These are phyloP conservation scores for Trichopoda pennipes DNA, from an alignment of 2,888 invertebrate species.

Conservation along the genomic window DNA sequence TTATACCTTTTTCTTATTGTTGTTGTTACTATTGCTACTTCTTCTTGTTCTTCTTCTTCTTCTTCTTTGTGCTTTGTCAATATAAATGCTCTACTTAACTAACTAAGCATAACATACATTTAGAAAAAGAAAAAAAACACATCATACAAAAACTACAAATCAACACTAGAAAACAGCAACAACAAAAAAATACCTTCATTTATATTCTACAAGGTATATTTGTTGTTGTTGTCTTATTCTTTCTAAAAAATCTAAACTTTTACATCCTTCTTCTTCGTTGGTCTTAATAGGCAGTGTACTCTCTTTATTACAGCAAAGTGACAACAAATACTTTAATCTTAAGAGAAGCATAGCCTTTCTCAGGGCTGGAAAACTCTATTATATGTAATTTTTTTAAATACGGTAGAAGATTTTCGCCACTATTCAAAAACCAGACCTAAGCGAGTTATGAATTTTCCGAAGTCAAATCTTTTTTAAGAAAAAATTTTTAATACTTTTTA, in stretches of 20 bases:
- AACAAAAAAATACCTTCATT: constrained; percentile 40
- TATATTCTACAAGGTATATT: constrained; percentile 48
- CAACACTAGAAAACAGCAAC: constrained; percentile 29
- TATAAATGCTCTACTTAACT: constrained; percentile 68
- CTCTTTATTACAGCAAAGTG: constrained; percentile 12
- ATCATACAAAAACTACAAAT: constrained; percentile 11
- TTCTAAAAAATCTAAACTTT: constrained; percentile 59
- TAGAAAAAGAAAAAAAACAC: constrained; percentile 11
- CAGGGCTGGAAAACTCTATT: too few relatives aligned
- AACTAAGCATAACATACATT: constrained; percentile 65
- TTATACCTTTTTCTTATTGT: neutral
- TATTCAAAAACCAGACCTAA: too few relatives aligned
- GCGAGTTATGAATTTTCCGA: too few relatives aligned
- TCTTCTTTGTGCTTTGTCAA: constrained; percentile 55
- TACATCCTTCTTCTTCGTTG: constrained; percentile 63
- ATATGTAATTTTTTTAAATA: too few relatives aligned
- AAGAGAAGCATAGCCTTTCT: constrained; percentile 37
- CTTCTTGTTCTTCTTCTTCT: constrained; percentile 21
- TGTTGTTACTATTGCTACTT: constrained; percentile 19
- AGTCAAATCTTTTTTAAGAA: too few relatives aligned
- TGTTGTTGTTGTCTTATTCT: constrained; percentile 26
- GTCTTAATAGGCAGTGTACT: constrained; percentile 44
- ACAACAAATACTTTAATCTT: constrained; percentile 9
- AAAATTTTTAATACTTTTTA: too few relatives aligned
- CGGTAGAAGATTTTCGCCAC: too few relatives aligned